Evolutionary conservation across 2,888 invertebrate species (phyloP).

Genomic region (Anticlea derivata): DNA sequence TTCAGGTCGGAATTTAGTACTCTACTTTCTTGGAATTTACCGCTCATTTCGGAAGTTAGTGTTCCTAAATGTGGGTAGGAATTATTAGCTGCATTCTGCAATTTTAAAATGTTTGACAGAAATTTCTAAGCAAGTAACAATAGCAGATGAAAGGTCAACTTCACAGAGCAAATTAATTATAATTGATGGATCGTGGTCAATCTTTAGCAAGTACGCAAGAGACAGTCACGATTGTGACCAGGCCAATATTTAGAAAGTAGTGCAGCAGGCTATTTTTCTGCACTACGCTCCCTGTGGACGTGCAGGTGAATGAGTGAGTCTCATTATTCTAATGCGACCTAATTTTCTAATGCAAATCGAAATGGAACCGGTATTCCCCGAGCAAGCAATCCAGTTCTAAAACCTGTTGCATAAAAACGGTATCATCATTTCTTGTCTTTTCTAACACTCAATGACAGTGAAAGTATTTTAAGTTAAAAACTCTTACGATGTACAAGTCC

Average conservation of each 20-base stretch:
- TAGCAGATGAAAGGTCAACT: conserved; percentile 5
- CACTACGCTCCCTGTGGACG: conserved; percentile 49
- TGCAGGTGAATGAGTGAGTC: conserved; percentile 44
- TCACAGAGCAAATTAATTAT: conserved; percentile 4
- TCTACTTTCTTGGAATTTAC: too few relatives aligned
- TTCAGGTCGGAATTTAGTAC: background rate
- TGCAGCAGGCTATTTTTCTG: conserved; percentile 3
- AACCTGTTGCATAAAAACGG: conserved; percentile 45
- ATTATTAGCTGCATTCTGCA: too few relatives aligned
- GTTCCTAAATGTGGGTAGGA: too few relatives aligned
- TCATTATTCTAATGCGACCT: conserved; percentile 56
- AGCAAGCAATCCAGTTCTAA: conserved; percentile 28
- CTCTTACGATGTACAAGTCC: too few relatives aligned
- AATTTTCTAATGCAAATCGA: conserved; percentile 52
- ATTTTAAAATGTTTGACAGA: too few relatives aligned
- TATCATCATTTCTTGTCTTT: conserved; percentile 32
- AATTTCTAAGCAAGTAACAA: too few relatives aligned
- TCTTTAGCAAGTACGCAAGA: conserved; percentile 2
- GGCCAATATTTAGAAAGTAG: conserved; percentile 23
- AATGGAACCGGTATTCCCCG: conserved; percentile 36
- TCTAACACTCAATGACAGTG: conserved; percentile 32
- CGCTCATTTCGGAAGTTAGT: too few relatives aligned
- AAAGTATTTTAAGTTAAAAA: conserved; percentile 31
- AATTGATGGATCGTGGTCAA: conserved; percentile 14
- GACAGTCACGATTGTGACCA: conserved; percentile 12